Evolutionary conservation across 1,140 invertebrate genomes (phyloP).

Genomic region (Nomia melanderi): DNA sequence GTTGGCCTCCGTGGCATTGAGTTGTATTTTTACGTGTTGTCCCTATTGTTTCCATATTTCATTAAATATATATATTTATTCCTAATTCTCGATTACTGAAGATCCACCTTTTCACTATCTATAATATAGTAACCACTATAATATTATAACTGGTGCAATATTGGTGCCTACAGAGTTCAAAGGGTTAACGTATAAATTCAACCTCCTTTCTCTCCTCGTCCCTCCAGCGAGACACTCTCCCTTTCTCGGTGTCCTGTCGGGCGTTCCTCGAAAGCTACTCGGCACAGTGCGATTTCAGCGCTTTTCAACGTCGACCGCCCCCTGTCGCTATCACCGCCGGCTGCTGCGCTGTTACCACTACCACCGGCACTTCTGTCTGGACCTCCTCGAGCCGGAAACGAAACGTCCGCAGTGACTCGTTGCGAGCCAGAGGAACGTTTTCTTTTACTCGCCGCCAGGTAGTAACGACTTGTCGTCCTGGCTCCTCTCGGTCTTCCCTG

Average conservation of each 20-base stretch:
- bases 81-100: too few relatives aligned
- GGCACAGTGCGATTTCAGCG: constrained; percentile 61
- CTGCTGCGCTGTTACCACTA: not conserved
- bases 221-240: not conserved
- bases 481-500: not conserved
- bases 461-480: constrained; percentile 13
- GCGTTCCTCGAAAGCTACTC: constrained; percentile 46
- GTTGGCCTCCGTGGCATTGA: too few relatives aligned
- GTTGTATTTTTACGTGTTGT: too few relatives aligned
- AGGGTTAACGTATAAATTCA: too few relatives aligned
- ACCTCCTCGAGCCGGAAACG: constrained; percentile 50
- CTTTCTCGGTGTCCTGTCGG: constrained; percentile 10
- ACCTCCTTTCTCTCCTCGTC: not conserved
- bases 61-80: too few relatives aligned
- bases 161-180: too few relatives aligned
- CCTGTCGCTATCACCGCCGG: not conserved
- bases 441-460: not conserved
- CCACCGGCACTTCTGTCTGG: constrained; percentile 17
- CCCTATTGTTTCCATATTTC: too few relatives aligned
- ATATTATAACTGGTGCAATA: too few relatives aligned
- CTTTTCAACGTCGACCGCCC: constrained; percentile 52
- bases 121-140: too few relatives aligned
- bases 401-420: constrained; percentile 52
- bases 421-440: constrained; percentile 12
- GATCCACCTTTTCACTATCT: too few relatives aligned